Percentiles rank a stretch among this genome's conserved stretches.
Conservation (phyloP, 2,797 vertebrate genomes). For the Megaceryle alcyon region DNA sequence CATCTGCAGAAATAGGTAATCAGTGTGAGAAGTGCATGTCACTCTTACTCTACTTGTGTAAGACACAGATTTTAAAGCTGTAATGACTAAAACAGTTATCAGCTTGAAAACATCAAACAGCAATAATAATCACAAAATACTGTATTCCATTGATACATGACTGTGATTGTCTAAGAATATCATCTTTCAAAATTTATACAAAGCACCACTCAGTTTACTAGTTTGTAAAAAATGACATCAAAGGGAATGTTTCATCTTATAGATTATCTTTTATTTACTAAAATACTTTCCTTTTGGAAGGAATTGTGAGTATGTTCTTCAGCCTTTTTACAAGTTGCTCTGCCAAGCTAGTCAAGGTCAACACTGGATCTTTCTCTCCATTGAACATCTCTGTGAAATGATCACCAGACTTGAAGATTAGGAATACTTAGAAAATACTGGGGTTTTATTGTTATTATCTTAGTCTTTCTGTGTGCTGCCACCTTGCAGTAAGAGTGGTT, state of each 20-base stretch:
- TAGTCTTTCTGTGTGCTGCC: neutral
- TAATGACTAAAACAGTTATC: neutral
- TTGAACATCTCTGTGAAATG: neutral
- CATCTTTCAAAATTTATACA: neutral
- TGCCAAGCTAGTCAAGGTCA: neutral
- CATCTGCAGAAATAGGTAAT: neutral
- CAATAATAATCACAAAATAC: neutral
- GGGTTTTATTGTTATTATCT: neutral
- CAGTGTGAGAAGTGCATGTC: neutral
- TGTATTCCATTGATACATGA: neutral
- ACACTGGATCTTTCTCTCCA: neutral
- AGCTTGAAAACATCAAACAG: neutral
- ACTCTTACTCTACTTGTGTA: neutral
- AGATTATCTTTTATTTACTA: neutral
- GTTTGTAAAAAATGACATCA: neutral
- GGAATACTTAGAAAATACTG: neutral
- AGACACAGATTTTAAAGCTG: neutral
- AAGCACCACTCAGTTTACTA: neutral
- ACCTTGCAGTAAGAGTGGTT: neutral
- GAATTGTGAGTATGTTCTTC: neutral
- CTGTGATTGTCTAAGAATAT: neutral
- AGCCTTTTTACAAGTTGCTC: neutral
- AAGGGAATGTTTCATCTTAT: neutral
- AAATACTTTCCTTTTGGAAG: neutral
- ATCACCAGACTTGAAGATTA: neutral